Conservation (phyloP, 1,140 invertebrate genomes). For the Cyrtorhinus lividipennis region DNA sequence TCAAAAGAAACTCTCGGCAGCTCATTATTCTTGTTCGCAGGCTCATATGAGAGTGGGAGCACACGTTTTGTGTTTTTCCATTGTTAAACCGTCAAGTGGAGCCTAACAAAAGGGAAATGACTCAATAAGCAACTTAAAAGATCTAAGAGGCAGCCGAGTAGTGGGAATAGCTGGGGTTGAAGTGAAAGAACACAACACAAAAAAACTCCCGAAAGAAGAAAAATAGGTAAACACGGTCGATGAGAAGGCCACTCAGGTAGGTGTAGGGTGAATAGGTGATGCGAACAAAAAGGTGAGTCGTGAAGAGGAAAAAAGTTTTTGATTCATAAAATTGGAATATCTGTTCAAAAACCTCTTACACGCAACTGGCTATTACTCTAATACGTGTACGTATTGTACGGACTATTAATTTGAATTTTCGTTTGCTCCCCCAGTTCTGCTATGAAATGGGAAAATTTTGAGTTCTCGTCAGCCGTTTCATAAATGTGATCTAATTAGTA, state of each 20-base stretch:
- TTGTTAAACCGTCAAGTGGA: constrained; percentile 4
- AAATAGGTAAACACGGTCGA: background rate
- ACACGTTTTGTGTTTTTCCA: constrained; percentile 1
- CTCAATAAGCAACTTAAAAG: constrained; percentile 8
- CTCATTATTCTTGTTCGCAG: background rate
- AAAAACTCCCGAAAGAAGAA: too few relatives aligned
- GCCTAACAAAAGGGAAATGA: background rate
- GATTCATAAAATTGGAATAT: constrained; percentile 6
- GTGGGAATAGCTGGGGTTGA: background rate
- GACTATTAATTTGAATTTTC: too few relatives aligned
- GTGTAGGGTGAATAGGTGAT: background rate
- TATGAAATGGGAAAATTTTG: too few relatives aligned
- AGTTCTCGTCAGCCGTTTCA: too few relatives aligned
- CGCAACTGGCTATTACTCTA: too few relatives aligned
- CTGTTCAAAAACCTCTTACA: too few relatives aligned
- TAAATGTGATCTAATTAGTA: too few relatives aligned
- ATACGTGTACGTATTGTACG: too few relatives aligned
- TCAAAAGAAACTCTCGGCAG: background rate
- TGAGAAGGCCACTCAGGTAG: constrained; percentile 2
- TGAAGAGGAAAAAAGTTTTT: constrained; percentile 3
- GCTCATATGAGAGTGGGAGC: background rate
- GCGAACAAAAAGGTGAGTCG: background rate
- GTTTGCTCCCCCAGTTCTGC: too few relatives aligned
- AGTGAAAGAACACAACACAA: background rate
- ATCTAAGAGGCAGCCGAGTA: background rate